Evolutionary conservation across 2,888 invertebrate species (phyloP), one percentile per base, ranked within the genome.

Genomic region (Beris chalybata): DNA sequence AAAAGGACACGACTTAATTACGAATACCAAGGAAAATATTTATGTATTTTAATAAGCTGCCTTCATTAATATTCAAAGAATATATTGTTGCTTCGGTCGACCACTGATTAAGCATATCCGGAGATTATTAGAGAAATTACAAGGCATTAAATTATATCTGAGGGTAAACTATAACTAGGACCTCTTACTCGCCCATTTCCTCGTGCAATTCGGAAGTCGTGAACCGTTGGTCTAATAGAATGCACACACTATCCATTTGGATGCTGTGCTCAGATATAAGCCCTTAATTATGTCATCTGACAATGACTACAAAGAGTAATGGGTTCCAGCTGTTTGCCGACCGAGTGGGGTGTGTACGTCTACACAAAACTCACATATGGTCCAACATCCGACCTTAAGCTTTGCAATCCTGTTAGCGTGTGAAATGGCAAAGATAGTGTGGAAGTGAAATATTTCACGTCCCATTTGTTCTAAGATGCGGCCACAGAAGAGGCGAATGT

Each of bases 281-380:
- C 61, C 61, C 61, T 61, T 61, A 61, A 61, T 61, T 47, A 61
- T 61, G 52, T 61, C 61, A 61, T 61, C 61, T 61, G 61, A 61
- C 61, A 61, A 38, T 61, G 61, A 61, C 61, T 61, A 61, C 61
- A 50, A 43, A 43, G 31, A 52, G 50, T 61, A 61, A 61, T 61
- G 61, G 61, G 7, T 4, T 15, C 38, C 61, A 61, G 61, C 61
- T 61, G 52, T 61, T 61, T 43, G 61, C 38, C 50, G 29, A 50
- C 12, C 38, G 30, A 38, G 15, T 15, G 32, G 50, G 15, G 15
- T 22, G 15, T 50, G 4, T 15, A 50, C 15, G 15, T 50, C 1
- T 38, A 38, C 38, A 22, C 22, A 22, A 22, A 22, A 22, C 22
- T 22, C 22, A 22, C 22, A 22, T 22, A 22, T 22, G 22, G 22